Evolutionary conservation across 64 coral and sea anemone species (phyloP).

Genomic region (Stylophora pistillata): DNA sequence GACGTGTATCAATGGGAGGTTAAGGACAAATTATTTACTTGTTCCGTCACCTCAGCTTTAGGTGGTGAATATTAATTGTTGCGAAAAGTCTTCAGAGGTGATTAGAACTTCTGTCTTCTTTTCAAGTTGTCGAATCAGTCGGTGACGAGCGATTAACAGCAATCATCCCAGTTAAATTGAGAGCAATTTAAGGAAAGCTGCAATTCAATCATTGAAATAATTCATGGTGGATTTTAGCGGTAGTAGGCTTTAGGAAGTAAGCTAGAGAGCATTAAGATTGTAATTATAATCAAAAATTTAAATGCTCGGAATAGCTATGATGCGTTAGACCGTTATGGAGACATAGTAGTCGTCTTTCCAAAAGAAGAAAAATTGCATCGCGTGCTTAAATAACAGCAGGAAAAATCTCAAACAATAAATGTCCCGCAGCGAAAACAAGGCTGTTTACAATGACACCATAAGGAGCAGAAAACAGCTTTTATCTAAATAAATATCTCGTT

Average conservation of each 20-base stretch:
- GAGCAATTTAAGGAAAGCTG: constrained; percentile 1
- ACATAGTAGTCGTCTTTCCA: neutral
- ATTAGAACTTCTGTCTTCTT: no score
- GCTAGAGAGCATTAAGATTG: neutral
- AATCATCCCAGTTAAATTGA: constrained; percentile 17
- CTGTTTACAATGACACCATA: constrained; percentile 35
- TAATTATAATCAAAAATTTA: neutral
- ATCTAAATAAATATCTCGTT: constrained; percentile 47
- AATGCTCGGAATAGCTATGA: neutral
- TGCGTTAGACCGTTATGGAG: neutral
- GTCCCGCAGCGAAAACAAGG: constrained; percentile 49
- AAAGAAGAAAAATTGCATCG: neutral
- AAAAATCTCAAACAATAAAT: constrained; percentile 31
- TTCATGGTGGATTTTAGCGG: neutral
- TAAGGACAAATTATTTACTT: no score
- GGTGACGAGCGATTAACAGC: neutral
- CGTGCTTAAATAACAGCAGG: constrained; percentile 9
- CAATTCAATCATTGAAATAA: constrained; percentile 36
- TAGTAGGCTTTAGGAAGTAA: neutral
- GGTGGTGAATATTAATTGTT: no score
- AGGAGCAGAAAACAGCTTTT: constrained; percentile 34
- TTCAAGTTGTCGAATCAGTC: constrained; percentile 11
- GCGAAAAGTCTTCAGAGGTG: no score
- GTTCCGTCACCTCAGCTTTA: no score
- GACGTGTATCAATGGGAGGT: no score